Evolutionary conservation across 2,888 invertebrate species (phyloP).

Genomic region (Hirtodrosophila cameraria): DNA sequence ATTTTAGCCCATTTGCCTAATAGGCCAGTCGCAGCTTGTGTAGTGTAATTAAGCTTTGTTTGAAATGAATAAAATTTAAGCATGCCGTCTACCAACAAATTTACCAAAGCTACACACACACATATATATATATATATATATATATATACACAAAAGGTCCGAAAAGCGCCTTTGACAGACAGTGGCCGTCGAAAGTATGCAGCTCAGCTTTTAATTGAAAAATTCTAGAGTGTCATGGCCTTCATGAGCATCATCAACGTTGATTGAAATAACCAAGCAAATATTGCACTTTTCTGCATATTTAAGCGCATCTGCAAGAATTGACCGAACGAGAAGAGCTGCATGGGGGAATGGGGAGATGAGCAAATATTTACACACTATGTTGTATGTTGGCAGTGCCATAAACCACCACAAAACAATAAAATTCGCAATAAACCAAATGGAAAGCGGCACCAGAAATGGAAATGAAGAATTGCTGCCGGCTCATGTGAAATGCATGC

Average conservation of each 20-base stretch:
- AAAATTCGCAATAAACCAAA: constrained; percentile 76
- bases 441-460: constrained; percentile 67
- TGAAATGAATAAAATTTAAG: constrained; percentile 39
- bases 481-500: constrained; percentile 63
- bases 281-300: constrained; percentile 63
- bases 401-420: constrained; percentile 73
- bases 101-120: neutral
- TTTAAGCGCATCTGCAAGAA: constrained; percentile 44
- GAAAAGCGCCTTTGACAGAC: constrained; percentile 10
- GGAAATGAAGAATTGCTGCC: constrained; percentile 56
- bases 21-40: constrained; percentile 49
- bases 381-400: constrained; percentile 35
- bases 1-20: constrained; percentile 58
- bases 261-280: constrained; percentile 67
- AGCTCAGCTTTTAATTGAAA: constrained; percentile 27
- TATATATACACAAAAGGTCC: too few species aligned
- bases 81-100: constrained; percentile 16
- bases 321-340: neutral
- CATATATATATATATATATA: too few species aligned
- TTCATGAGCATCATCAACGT: constrained; percentile 8
- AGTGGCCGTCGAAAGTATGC: constrained; percentile 14
- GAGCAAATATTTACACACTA: constrained; percentile 63
- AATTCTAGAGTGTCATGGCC: constrained; percentile 5
- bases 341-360: constrained; percentile 9
- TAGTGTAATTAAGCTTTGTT: constrained; percentile 58